Evolutionary conservation across 2,888 invertebrate genomes (phyloP).

Genomic region (Caenorhabditis panamensis): DNA sequence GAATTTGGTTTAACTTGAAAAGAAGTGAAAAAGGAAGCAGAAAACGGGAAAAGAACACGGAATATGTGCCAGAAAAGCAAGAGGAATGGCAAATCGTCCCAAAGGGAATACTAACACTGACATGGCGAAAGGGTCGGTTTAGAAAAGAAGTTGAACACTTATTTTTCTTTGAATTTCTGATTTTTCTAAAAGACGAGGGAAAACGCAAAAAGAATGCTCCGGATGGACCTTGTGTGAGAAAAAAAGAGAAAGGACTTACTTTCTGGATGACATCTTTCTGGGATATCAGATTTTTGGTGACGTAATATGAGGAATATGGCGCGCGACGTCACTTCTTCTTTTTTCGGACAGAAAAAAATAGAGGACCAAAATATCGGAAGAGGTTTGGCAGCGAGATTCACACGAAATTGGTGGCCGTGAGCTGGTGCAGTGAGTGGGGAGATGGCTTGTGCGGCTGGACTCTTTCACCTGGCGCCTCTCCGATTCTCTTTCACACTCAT

Average conservation of each 20-base stretch:
- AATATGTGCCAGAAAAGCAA: conserved; percentile 18
- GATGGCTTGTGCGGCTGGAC: conserved; percentile 48
- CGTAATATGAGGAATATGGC: conserved; percentile 41
- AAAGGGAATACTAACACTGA: conserved; percentile 23
- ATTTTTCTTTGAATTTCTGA: not conserved
- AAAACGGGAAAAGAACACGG: conserved; percentile 21
- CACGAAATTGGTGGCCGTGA: conserved; percentile 58
- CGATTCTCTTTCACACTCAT: conserved; percentile 63
- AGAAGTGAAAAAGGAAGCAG: conserved; percentile 1
- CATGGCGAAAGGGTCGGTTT: not conserved
- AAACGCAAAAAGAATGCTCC: not conserved
- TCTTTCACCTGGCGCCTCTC: conserved; percentile 61
- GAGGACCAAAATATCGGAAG: conserved; percentile 12
- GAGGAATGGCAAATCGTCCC: conserved; percentile 22
- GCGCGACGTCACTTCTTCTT: conserved; percentile 17
- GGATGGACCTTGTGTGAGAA: not conserved
- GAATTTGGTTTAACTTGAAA: conserved; percentile 21
- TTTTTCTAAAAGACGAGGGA: not conserved
- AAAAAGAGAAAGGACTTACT: conserved; percentile 43
- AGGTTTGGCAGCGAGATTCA: conserved; percentile 44
- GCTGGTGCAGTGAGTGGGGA: conserved; percentile 48
- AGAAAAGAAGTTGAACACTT: not conserved
- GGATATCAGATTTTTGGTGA: conserved; percentile 12
- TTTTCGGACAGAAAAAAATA: conserved; percentile 24
- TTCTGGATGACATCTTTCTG: conserved; percentile 60